Conservation (phyloP, 2,888 invertebrate genomes). For the Pimpla rufipes region DNA sequence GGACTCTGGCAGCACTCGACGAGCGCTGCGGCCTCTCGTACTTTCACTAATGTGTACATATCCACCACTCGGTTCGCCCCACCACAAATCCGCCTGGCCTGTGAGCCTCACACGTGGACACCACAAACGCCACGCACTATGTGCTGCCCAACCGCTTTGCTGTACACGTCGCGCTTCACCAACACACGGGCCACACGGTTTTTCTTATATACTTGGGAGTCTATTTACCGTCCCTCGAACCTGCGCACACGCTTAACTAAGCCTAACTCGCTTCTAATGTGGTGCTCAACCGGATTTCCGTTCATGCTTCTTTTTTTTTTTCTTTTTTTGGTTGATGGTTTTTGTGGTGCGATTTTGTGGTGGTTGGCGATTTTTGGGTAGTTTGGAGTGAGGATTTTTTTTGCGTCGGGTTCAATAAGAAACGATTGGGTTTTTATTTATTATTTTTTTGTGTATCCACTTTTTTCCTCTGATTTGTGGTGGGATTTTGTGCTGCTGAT, state of each 20-base stretch:
- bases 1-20: constrained; percentile 49
- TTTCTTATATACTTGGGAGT: constrained; percentile 53
- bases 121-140: constrained; percentile 15
- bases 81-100: constrained; percentile 68
- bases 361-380: no score
- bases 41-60: constrained; percentile 81
- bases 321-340: no score
- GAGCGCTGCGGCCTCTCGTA: constrained; percentile 72
- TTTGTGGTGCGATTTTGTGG: no score
- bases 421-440: no score
- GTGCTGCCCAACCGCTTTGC: no score
- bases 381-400: no score
- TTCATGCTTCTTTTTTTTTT: neutral
- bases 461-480: no score
- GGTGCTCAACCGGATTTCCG: constrained; percentile 73
- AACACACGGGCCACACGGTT: neutral
- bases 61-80: constrained; percentile 69
- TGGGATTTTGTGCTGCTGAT: no score
- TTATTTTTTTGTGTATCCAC: no score
- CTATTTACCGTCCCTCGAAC: constrained; percentile 64
- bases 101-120: constrained; percentile 69
- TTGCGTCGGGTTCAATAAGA: no score
- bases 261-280: constrained; percentile 71
- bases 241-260: constrained; percentile 76
- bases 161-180: neutral